Evolutionary conservation across 2,113 vertebrate genomes (phyloP).

Genomic region (Formicarius rufipectus): DNA sequence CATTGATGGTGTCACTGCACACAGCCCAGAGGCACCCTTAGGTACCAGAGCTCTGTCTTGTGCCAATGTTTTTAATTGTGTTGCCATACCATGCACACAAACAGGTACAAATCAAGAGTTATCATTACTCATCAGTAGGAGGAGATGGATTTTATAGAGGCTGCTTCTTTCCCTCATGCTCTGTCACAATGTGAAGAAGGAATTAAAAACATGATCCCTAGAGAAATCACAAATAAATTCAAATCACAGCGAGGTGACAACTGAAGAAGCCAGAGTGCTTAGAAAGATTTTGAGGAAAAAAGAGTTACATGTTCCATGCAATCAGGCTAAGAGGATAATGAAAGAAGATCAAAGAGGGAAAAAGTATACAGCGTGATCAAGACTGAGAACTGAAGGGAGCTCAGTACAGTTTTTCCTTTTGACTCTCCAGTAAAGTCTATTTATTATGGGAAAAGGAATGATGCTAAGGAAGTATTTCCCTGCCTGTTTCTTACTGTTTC

Average conservation of each 20-base stretch:
- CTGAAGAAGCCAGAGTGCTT: neutral
- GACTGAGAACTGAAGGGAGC: neutral
- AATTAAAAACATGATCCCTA: neutral
- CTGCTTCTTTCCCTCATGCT: neutral
- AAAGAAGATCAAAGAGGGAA: neutral
- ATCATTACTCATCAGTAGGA: neutral
- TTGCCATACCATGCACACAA: neutral
- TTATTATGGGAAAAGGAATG: neutral
- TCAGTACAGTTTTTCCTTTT: neutral
- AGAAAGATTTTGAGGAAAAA: neutral
- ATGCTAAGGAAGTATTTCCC: neutral
- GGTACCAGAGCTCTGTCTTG: neutral
- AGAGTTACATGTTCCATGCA: neutral
- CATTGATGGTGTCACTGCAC: accelerated
- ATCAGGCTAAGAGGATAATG: neutral
- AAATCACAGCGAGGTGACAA: neutral
- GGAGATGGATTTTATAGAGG: neutral
- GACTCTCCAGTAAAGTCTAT: neutral
- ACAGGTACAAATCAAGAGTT: neutral
- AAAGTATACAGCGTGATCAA: neutral
- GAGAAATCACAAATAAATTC: neutral
- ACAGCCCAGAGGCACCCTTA: neutral
- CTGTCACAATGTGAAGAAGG: neutral
- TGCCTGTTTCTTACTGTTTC: neutral
- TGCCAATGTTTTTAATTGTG: neutral